These are phyloP conservation scores for Scolopax rusticola DNA, from an alignment of 2,797 vertebrate genomes.

Conservation along the genomic window DNA sequence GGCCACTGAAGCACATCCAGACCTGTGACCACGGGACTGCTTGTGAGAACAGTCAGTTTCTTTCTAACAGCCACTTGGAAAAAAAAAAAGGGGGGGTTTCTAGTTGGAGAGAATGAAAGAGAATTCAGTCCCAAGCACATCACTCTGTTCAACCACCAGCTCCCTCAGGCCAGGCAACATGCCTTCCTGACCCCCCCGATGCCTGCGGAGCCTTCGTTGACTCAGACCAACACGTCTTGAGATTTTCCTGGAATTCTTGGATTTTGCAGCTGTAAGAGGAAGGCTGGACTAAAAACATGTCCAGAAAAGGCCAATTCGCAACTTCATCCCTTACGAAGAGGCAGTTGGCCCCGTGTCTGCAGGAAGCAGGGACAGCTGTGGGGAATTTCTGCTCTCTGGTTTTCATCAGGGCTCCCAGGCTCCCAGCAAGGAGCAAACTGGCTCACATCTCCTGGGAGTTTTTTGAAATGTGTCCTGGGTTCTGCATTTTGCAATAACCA, in stretches of 20 bases:
- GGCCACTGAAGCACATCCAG: background rate
- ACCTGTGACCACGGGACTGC: background rate
- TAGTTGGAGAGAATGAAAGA: background rate
- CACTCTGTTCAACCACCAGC: background rate
- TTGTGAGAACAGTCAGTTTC: background rate
- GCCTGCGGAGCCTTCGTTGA: background rate
- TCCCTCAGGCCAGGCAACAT: rapidly evolving
- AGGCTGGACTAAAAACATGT: rapidly evolving
- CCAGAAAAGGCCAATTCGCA: background rate
- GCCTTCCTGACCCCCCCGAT: background rate
- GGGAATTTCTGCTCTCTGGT: background rate
- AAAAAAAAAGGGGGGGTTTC: background rate
- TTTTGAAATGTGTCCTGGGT: background rate
- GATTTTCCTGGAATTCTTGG: background rate
- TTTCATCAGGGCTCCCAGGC: background rate
- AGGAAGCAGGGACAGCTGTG: background rate
- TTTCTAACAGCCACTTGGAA: background rate
- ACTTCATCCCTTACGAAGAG: background rate
- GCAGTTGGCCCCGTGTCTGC: rapidly evolving
- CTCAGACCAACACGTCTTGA: background rate
- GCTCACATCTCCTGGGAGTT: background rate
- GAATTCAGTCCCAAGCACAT: background rate
- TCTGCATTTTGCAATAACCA: background rate
- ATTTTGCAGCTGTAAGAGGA: background rate
- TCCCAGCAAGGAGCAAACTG: background rate